Conservation (phyloP, 2,888 invertebrate genomes). For the Eupithecia inturbata region DNA sequence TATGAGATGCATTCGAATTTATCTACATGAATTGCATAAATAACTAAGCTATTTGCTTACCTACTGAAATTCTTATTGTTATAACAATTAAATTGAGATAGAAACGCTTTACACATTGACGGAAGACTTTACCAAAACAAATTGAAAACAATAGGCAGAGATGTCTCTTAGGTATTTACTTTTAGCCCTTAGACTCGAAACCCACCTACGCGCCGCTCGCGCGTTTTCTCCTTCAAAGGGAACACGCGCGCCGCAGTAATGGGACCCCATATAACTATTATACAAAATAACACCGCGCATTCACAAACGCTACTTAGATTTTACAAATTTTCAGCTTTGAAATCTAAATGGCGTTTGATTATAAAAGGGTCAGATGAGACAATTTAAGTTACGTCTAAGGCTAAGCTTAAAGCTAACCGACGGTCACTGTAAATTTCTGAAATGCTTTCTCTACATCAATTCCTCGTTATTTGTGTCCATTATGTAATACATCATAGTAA, state of each 20-base stretch:
- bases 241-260: too few species aligned
- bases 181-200: background rate
- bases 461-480: background rate
- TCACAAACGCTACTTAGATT: background rate
- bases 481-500: constrained; percentile 1
- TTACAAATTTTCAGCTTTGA: background rate
- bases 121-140: constrained; percentile 67
- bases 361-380: background rate
- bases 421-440: background rate
- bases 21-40: constrained; percentile 51
- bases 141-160: background rate
- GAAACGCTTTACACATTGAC: constrained; percentile 58
- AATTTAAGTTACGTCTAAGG: background rate
- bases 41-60: constrained; percentile 57
- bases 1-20: constrained; percentile 45
- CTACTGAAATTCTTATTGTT: constrained; percentile 44
- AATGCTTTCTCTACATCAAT: constrained; percentile 3
- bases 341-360: background rate
- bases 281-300: too few species aligned
- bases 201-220: too few species aligned
- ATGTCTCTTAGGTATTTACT: background rate
- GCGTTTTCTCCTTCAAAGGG: background rate
- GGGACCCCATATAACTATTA: too few species aligned
- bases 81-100: constrained; percentile 24
- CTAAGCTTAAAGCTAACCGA: background rate